A percentile compares a stretch with the other conserved stretches of the same genome.
These are phyloP conservation scores for Dermatophagoides farinae DNA, from an alignment of 1,140 invertebrate genomes.

Conservation along the genomic window DNA sequence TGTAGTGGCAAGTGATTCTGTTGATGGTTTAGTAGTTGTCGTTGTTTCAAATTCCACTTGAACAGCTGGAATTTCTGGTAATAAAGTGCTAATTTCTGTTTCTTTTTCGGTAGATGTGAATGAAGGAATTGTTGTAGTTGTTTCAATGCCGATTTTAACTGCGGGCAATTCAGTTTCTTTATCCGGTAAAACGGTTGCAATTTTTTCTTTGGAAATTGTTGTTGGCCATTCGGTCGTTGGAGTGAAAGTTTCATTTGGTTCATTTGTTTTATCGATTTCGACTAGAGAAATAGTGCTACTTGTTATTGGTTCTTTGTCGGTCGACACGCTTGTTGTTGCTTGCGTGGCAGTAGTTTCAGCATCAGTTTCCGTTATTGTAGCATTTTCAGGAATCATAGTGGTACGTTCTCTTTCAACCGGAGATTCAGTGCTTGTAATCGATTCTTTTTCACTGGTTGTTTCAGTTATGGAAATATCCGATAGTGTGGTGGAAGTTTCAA, in stretches of 20 bases:
- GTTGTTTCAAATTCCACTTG: too few species aligned
- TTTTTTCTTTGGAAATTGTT: not conserved
- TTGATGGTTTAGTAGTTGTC: too few species aligned
- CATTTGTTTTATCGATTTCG: slow-evolving; percentile 7
- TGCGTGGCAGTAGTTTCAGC: not conserved
- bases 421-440: not conserved
- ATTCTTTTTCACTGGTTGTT: not conserved
- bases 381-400: too few species aligned
- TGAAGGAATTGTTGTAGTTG: too few species aligned
- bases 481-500: not conserved
- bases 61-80: not conserved
- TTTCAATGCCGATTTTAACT: too few species aligned
- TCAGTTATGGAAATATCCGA: not conserved
- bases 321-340: not conserved
- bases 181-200: too few species aligned
- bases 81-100: not conserved
- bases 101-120: not conserved
- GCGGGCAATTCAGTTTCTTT: too few species aligned
- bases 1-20: too few species aligned
- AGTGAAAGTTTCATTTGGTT: too few species aligned
- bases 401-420: not conserved
- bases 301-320: not conserved
- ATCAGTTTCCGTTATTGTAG: too few species aligned
- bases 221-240: too few species aligned
- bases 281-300: not conserved